Conservation (phyloP, 2,797 vertebrate species). For the Karalla daura region DNA sequence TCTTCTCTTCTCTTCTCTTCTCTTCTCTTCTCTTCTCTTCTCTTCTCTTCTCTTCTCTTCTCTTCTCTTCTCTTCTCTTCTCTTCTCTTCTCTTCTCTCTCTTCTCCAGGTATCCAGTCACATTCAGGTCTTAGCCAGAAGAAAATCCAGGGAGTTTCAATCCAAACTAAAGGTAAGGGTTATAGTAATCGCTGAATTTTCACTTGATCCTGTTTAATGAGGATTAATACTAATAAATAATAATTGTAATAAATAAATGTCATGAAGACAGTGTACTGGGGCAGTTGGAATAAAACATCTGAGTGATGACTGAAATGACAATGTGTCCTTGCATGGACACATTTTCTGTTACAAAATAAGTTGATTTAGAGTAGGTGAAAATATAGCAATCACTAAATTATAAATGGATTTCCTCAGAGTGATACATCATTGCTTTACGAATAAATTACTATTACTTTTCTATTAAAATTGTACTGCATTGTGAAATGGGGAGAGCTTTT, state of each 20-base stretch:
- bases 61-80: background rate
- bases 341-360: background rate
- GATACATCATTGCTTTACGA: background rate
- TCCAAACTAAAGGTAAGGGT: constrained; percentile 98
- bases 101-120: constrained; percentile 98
- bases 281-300: too few relatives aligned
- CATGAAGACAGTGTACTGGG: too few relatives aligned
- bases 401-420: background rate
- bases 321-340: too few relatives aligned
- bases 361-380: background rate
- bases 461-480: background rate
- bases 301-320: too few relatives aligned
- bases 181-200: too few relatives aligned
- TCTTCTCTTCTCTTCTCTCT: constrained; percentile 71
- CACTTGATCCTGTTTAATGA: too few relatives aligned
- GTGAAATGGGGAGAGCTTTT: background rate
- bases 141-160: constrained; percentile 99
- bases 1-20: constrained; percentile 73
- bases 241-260: too few relatives aligned
- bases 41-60: constrained; percentile 4
- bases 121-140: constrained; percentile 98
- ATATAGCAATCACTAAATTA: background rate
- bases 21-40: constrained; percentile 37
- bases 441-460: too few relatives aligned
- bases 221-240: too few relatives aligned